Evolutionary conservation across 2,888 invertebrate genomes (phyloP).

Genomic region (Parnassius glacialis): DNA sequence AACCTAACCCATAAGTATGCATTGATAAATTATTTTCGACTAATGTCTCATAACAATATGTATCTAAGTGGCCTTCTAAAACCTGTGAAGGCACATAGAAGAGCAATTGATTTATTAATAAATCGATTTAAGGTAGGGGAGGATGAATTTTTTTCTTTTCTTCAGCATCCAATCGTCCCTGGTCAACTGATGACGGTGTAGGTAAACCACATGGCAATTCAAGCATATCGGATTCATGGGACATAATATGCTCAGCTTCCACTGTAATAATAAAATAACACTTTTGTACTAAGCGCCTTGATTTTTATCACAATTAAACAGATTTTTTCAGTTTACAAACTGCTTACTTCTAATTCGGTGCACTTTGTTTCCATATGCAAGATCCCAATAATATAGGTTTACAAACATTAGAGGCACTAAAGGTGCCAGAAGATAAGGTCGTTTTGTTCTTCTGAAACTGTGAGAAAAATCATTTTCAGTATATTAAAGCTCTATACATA

Average conservation of each 20-base stretch:
- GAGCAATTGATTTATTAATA: constrained; percentile 27
- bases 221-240: constrained; percentile 85
- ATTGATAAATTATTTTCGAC: background rate
- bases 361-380: constrained; percentile 89
- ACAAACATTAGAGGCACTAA: constrained; percentile 86
- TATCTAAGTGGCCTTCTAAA: constrained; percentile 25
- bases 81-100: constrained; percentile 49
- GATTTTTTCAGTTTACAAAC: constrained; percentile 4
- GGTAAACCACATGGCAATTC: constrained; percentile 88
- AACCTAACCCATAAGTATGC: background rate
- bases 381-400: constrained; percentile 86
- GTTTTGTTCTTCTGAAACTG: constrained; percentile 83
- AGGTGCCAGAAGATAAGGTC: constrained; percentile 82
- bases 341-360: constrained; percentile 86
- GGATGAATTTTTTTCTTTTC: constrained; percentile 85
- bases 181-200: constrained; percentile 86
- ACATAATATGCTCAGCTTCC: constrained; percentile 90
- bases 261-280: constrained; percentile 56
- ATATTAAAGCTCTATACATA: too few relatives aligned
- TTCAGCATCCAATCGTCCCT: constrained; percentile 82
- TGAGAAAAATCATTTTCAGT: constrained; percentile 3
- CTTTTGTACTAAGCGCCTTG: background rate
- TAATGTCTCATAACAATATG: background rate
- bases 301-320: background rate
- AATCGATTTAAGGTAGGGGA: constrained; percentile 59